These are phyloP conservation scores for Corythornis madagascariensis DNA, from an alignment of 2,113 vertebrate species.

Conservation along the genomic window DNA sequence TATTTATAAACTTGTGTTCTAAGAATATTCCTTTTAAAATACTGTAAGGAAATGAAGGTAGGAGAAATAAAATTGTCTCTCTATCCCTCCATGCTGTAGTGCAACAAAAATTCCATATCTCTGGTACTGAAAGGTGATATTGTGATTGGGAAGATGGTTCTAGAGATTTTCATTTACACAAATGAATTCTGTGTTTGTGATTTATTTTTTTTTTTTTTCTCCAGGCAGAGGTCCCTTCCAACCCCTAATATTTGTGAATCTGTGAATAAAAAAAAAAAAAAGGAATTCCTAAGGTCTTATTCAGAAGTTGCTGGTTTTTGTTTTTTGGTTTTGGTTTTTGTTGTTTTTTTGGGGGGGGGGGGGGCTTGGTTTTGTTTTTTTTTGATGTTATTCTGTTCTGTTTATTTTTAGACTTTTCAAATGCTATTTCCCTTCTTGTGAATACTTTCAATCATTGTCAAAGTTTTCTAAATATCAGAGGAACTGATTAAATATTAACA, in stretches of 20 bases:
- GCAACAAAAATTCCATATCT: too few species aligned
- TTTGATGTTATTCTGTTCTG: neutral
- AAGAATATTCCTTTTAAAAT: too few species aligned
- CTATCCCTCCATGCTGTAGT: too few species aligned
- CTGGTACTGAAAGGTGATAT: too few species aligned
- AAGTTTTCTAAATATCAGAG: neutral
- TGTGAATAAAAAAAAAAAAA: neutral
- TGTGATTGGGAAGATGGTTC: too few species aligned
- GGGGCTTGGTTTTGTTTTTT: too few species aligned
- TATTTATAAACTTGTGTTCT: too few species aligned
- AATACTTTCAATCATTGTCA: slow-evolving; percentile 22
- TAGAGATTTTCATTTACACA: too few species aligned
- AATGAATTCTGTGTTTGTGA: neutral
- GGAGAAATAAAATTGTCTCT: too few species aligned
- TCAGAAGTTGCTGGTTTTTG: neutral
- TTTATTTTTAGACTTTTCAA: slow-evolving; percentile 13
- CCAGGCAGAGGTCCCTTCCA: neutral
- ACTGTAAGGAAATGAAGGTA: too few species aligned
- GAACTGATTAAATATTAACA: neutral
- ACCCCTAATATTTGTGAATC: too few species aligned
- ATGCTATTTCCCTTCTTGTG: neutral
- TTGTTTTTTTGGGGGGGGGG: too few species aligned
- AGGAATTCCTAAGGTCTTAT: neutral
- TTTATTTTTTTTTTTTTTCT: neutral
- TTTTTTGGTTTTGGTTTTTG: neutral